Percentiles rank a stretch among this genome's conserved stretches.
phyloP scores from a whole-genome alignment of 2,888 invertebrate genomes.

The Stenichneumon culpator region DNA sequence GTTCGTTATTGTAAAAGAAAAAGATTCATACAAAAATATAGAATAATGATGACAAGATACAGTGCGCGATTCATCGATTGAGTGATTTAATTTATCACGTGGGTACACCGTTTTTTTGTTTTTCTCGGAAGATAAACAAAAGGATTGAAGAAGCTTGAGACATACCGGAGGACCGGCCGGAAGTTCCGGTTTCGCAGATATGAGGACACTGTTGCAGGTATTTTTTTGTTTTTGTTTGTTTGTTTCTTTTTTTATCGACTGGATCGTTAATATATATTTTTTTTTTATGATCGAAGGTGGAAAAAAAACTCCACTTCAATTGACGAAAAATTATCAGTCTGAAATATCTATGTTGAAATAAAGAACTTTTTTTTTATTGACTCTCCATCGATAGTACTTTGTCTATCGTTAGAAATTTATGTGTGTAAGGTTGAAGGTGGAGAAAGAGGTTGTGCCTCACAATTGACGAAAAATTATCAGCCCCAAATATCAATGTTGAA shows the following conservation, averaged over 20 bases:
- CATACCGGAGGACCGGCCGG: constrained; percentile 26
- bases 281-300: no score
- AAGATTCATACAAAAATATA: constrained; percentile 6
- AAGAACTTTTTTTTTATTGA: not conserved
- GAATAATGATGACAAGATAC: constrained; percentile 35
- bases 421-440: no score
- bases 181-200: constrained; percentile 40
- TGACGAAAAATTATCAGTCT: no score
- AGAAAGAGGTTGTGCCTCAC: no score
- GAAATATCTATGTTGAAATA: not conserved
- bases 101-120: not conserved
- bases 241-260: not conserved
- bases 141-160: constrained; percentile 18
- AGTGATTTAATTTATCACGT: constrained; percentile 35
- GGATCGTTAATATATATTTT: no score
- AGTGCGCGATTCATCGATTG: constrained; percentile 31
- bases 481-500: not conserved
- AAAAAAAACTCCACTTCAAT: no score
- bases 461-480: no score
- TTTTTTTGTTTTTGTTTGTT: not conserved
- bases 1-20: not conserved
- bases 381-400: no score
- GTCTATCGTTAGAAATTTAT: no score
- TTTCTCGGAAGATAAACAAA: constrained; percentile 7
- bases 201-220: constrained; percentile 48